Evolutionary conservation across 1,140 invertebrate species (phyloP).

Genomic region (Drosophila subobscura): DNA sequence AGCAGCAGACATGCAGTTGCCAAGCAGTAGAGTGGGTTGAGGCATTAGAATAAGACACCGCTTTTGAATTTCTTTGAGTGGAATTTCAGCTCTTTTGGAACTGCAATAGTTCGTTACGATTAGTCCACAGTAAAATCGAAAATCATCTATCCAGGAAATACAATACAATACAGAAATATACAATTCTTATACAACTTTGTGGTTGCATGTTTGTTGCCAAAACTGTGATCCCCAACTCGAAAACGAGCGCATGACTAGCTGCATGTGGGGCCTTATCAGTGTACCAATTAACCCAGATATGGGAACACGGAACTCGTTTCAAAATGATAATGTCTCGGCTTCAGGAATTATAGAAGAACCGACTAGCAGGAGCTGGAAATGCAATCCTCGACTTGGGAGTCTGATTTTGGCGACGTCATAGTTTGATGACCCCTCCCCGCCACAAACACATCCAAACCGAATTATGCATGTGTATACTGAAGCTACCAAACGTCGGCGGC

Average conservation of each 20-base stretch:
- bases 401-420: conserved; percentile 60
- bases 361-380: conserved; percentile 14
- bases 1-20: no score
- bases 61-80: no score
- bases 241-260: conserved; percentile 26
- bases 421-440: conserved; percentile 74
- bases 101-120: no score
- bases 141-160: no score
- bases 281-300: conserved; percentile 72
- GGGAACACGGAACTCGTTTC: conserved; percentile 40
- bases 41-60: no score
- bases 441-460: conserved; percentile 12
- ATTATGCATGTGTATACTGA: conserved; percentile 39
- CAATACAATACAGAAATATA: no score
- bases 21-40: no score
- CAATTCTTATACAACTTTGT: neutral
- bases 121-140: no score
- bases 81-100: no score
- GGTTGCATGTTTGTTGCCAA: conserved; percentile 7
- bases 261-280: conserved; percentile 47
- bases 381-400: conserved; percentile 25
- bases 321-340: conserved; percentile 30
- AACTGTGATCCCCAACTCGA: conserved; percentile 2
- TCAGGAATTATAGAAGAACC: neutral
- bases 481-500: conserved; percentile 29